Evolutionary conservation across 2,113 vertebrate species (phyloP).

Genomic region (Hippocampus guttulatus): DNA sequence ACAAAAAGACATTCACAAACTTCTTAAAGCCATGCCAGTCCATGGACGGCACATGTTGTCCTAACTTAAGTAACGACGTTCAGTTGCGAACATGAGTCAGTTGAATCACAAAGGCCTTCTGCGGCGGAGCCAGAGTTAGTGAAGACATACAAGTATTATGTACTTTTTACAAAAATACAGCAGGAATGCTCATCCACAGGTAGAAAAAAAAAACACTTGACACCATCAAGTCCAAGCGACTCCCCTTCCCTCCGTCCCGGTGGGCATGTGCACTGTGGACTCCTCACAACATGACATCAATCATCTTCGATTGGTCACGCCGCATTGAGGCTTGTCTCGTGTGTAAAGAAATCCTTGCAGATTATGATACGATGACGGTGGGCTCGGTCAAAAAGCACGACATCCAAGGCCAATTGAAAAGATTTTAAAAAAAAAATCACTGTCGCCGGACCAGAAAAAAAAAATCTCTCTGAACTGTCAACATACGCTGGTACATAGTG

Average conservation of each 20-base stretch:
- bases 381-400: background rate
- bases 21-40: slow-evolving; percentile 55
- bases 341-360: slow-evolving; percentile 4
- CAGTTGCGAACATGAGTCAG: slow-evolving; percentile 34
- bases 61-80: slow-evolving; percentile 52
- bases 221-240: background rate
- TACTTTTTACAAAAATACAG: slow-evolving; percentile 49
- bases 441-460: slow-evolving; percentile 37
- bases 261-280: background rate
- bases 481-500: slow-evolving; percentile 41
- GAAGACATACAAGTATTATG: slow-evolving; percentile 14
- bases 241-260: background rate
- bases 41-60: slow-evolving; percentile 53
- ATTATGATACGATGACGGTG: background rate
- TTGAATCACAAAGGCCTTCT: slow-evolving; percentile 10
- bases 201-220: slow-evolving; percentile 36
- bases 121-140: background rate
- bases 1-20: slow-evolving; percentile 50
- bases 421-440: slow-evolving; percentile 8
- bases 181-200: slow-evolving; percentile 67
- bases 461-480: slow-evolving; percentile 12
- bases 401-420: slow-evolving; percentile 26
- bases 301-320: slow-evolving; percentile 32
- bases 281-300: slow-evolving; percentile 16
- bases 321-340: slow-evolving; percentile 25